These are phyloP conservation scores for Sylvilagus floridanus DNA, from an alignment of 2,797 vertebrate species.

Conservation along the genomic window DNA sequence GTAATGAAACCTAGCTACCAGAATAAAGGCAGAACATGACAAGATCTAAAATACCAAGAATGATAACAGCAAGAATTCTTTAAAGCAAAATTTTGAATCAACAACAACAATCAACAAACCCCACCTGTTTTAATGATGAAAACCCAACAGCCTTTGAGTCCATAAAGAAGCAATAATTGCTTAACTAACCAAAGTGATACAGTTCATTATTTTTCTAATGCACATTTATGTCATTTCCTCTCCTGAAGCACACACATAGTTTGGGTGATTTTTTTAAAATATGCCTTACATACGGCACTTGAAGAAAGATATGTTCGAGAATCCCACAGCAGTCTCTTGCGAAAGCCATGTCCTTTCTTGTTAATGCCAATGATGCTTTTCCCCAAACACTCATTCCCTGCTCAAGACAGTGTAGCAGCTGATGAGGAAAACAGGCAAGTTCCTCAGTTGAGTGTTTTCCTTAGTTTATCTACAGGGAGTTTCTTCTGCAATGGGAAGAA, in stretches of 20 bases:
- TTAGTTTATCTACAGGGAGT: slow-evolving; percentile 87
- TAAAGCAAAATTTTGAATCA: slow-evolving; percentile 40
- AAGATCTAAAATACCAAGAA: slow-evolving; percentile 38
- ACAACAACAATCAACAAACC: slow-evolving; percentile 6
- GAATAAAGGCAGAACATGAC: slow-evolving; percentile 15
- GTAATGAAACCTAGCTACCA: slow-evolving; percentile 12
- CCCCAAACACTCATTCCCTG: slow-evolving; percentile 85
- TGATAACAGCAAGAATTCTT: not conserved
- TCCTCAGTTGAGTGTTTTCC: slow-evolving; percentile 85
- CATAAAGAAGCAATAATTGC: slow-evolving; percentile 64
- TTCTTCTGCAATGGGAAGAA: slow-evolving; percentile 82
- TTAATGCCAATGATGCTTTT: slow-evolving; percentile 85
- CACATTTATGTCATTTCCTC: slow-evolving; percentile 71
- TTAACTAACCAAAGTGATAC: slow-evolving; percentile 74
- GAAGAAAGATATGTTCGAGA: slow-evolving; percentile 85
- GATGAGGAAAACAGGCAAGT: slow-evolving; percentile 87
- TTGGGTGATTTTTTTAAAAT: slow-evolving; percentile 80
- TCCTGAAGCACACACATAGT: slow-evolving; percentile 81
- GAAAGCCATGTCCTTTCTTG: slow-evolving; percentile 87
- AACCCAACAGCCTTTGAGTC: slow-evolving; percentile 53
- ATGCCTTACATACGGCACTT: slow-evolving; percentile 85
- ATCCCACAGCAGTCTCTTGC: slow-evolving; percentile 83
- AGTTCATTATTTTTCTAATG: slow-evolving; percentile 82
- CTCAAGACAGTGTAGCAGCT: slow-evolving; percentile 85
- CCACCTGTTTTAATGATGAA: slow-evolving; percentile 67